Evolutionary conservation across 2,888 invertebrate species (phyloP).

Genomic region (Panzeria rudis): DNA sequence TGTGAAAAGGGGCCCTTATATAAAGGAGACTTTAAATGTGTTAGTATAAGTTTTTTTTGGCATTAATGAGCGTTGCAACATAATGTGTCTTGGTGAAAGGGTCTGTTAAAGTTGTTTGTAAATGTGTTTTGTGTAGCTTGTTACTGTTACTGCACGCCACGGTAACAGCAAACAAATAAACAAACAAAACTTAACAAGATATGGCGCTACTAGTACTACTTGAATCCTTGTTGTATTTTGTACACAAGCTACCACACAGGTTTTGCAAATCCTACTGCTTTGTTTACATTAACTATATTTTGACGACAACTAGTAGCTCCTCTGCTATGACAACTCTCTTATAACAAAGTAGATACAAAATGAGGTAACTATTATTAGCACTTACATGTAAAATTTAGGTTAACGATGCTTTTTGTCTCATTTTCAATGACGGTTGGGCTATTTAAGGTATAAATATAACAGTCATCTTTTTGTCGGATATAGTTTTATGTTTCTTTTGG

Average conservation of each 20-base stretch:
- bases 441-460: background rate
- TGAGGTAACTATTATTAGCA: conserved; percentile 70
- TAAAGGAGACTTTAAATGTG: conserved; percentile 9
- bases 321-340: background rate
- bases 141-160: conserved; percentile 29
- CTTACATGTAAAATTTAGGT: conserved; percentile 66
- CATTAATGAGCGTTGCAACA: conserved; percentile 44
- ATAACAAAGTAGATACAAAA: conserved; percentile 39
- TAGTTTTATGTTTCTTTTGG: background rate
- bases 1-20: background rate
- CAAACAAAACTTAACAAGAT: conserved; percentile 6
- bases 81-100: conserved; percentile 43
- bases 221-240: background rate
- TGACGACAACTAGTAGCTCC: background rate
- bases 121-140: conserved; percentile 46
- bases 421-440: background rate
- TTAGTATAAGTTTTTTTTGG: conserved; percentile 24
- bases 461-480: background rate
- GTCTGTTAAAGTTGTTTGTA: conserved; percentile 48
- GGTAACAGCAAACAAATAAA: conserved; percentile 10
- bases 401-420: conserved; percentile 45
- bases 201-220: background rate
- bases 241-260: background rate
- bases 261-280: background rate
- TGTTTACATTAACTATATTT: conserved; percentile 28